Evolutionary conservation across 2,797 vertebrate genomes (phyloP), one percentile per base, ranked within the genome.

Genomic region (Esox lucius): DNA sequence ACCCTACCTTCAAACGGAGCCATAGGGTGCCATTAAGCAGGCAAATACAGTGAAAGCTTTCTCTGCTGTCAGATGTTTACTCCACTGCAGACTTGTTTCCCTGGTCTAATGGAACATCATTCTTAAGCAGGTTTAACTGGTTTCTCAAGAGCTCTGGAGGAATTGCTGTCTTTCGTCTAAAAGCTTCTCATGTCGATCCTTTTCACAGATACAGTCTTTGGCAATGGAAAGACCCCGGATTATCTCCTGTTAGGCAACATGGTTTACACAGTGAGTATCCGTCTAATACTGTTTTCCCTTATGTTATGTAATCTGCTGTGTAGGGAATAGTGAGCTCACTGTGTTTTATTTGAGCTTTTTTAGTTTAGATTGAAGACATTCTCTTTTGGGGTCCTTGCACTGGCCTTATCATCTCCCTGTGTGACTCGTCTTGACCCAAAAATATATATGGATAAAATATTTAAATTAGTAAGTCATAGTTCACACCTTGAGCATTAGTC

Each of bases 231-330:
- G 84, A 98, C 98, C 78, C 96, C 97, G 0, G 98, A 99, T 91
- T 99, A 99, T 87, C 93, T 99, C 75, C 96, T 99, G 71, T 91
- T 99, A 87, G 98, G 98, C 70, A 99, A 99, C 91, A 97, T 97
- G 91, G 98, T 99, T 86, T 99, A 99, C 87, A 99, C 98, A 62
- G 98, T 99, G 92, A 97, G 98, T 95, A 72, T 67, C n/a, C 4
- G 24, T 61, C n/a, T 56, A 9, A 56, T n/a, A 1, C 19, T 53
- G 3, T 56, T n/a, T 22, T n/a, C 19, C 53, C 11, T 56, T 39
- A 39, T 39, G 35, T 39, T 46, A 46, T 46, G 56, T 61, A 61
- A 56, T 24, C 56, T 17, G 8, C 66, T 67, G 24, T 70, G 28
- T 83, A 22, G 56, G 8, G 56, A 59, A 24, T 59, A 59, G 56